Conservation (phyloP, 2,888 invertebrate genomes). For the Stenodera caucasica region DNA sequence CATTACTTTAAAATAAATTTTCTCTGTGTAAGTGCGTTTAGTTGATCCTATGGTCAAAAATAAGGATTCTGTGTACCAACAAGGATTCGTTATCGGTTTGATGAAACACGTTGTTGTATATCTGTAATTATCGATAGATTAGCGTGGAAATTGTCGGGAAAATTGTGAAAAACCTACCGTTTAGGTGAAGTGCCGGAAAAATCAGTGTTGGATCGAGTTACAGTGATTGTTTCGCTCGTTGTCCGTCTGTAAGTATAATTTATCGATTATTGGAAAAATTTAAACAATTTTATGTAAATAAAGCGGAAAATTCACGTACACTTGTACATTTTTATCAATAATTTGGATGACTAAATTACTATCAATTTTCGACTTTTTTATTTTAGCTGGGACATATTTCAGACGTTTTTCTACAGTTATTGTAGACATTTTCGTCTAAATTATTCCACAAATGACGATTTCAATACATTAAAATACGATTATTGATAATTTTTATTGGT, state of each 20-base stretch:
- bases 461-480: not conserved
- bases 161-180: slow-evolving; percentile 33
- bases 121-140: slow-evolving; percentile 29
- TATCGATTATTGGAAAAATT: not conserved
- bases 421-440: not conserved
- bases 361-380: slow-evolving; percentile 32
- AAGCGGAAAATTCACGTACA: slow-evolving; percentile 36
- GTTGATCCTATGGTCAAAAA: slow-evolving; percentile 39
- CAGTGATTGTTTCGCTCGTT: slow-evolving; percentile 25
- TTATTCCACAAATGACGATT: not conserved
- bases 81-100: slow-evolving; percentile 45
- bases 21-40: slow-evolving; percentile 34
- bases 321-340: slow-evolving; percentile 37
- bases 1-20: slow-evolving; percentile 39
- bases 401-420: slow-evolving; percentile 33
- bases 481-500: not conserved
- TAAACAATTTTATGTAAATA: not conserved
- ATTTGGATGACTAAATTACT: slow-evolving; percentile 32
- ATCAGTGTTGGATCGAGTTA: slow-evolving; percentile 36
- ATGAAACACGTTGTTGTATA: slow-evolving; percentile 49
- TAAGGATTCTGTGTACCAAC: slow-evolving; percentile 50
- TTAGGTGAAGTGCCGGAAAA: slow-evolving; percentile 39
- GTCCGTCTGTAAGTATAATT: slow-evolving; percentile 26
- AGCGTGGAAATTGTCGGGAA: not conserved
- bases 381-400: slow-evolving; percentile 44